Base-by-base conservation (phyloP, 2,797 vertebrate genomes). In the Liparis tanakae region DNA sequence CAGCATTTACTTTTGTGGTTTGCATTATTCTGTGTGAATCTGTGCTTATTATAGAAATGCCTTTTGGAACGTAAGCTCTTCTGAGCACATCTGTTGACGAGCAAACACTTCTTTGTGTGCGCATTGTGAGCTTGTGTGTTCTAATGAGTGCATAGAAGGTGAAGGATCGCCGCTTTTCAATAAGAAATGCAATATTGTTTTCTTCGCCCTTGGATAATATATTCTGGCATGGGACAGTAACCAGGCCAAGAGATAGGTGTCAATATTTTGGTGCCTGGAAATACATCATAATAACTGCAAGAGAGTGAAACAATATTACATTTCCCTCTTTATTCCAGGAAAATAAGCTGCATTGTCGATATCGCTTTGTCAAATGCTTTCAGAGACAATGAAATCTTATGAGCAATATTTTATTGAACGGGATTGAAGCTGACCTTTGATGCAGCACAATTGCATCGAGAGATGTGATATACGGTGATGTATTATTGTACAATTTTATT, bases 141-240 rank as follows among this genome's bases (percentile, higher is more conserved):
- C 83, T 72, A 81, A 83, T 62, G 67, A 82, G 56, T 33, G 14
- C 41, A 62, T 83, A 67, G 79, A 82, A 88, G 84, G 84, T 90
- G 76, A 91, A 79, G 72, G 85, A 83, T 81, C 61, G 36, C 48
- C 2, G 30, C 55, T 82, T 88, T 87, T 84, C 85, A 87, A 91
- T 90, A 88, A 87, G 75, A 85, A 81, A 88, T 80, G 73, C 64
- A 90, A 89, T 91, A 88, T 86, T 82, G 72, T 76, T 87, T 86
- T 73, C 60, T 84, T 81, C 75, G 67, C 65, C 65, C 62, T 74
- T 57, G 51, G 85, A 84, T 88, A 81, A 85, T 34, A 64, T 72
- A 78, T 67, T 82, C 78, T 72, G 75, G 77, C 41, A 60, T 20
- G 73, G 70, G 63, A 80, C 71, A 43, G 87, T 80, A 85, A 72